Conservation (phyloP, 2,888 invertebrate genomes). For the Acrobasis repandana region DNA sequence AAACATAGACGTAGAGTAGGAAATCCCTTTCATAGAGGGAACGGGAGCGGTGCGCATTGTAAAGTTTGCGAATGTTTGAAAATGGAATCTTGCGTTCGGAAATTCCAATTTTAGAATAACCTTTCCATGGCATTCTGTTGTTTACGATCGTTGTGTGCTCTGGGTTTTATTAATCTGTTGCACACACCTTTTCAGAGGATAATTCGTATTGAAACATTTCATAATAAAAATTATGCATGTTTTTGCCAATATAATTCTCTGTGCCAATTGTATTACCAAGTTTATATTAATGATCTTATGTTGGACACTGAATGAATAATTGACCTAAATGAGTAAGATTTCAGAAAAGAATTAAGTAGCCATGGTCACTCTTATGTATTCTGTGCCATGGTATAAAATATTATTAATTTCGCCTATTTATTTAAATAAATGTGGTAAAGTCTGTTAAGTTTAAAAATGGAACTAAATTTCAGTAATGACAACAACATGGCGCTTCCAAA, state of each 20-base stretch:
- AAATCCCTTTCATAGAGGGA: neutral
- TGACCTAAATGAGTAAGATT: too few species aligned
- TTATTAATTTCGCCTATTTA: too few species aligned
- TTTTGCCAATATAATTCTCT: neutral
- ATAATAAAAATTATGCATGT: neutral
- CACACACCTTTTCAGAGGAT: neutral
- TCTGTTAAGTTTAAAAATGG: too few species aligned
- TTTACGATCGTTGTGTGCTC: slow-evolving; percentile 17
- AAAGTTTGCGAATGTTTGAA: slow-evolving; percentile 47
- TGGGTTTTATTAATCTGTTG: slow-evolving; percentile 8
- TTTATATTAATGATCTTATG: too few species aligned
- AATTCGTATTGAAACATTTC: neutral
- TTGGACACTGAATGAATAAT: too few species aligned
- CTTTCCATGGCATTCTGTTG: slow-evolving; percentile 19
- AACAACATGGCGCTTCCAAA: too few species aligned
- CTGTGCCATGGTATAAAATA: too few species aligned
- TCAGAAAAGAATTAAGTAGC: too few species aligned
- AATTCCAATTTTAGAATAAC: slow-evolving; percentile 41
- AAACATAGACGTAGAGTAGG: neutral
- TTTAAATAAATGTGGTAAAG: too few species aligned
- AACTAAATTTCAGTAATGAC: too few species aligned
- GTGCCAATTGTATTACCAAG: neutral
- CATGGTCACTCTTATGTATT: too few species aligned
- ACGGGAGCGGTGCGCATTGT: slow-evolving; percentile 18
- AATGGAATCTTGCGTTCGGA: slow-evolving; percentile 56